Base-by-base conservation (phyloP, 2,113 vertebrate genomes). In the Hiodon alosoides region DNA sequence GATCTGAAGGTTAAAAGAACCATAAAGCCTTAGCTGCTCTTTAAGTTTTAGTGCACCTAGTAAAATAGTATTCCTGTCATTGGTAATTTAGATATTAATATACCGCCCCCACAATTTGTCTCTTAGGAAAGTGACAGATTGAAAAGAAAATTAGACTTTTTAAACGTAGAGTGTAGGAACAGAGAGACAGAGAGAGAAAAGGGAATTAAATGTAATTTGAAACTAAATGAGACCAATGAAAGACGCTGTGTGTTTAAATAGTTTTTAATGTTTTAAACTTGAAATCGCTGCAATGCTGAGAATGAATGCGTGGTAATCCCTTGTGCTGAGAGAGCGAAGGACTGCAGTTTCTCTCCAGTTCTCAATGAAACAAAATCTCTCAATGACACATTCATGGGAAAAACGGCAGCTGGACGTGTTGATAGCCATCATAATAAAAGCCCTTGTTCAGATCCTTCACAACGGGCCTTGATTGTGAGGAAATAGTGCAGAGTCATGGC, bases 121-220 rank as follows among this genome's bases (percentile, higher is more conserved):
- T 58, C 78, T 55, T 83, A 58, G 82, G 81, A 84, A 72, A 75
- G 74, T 67, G 76, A 80, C 80, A 81, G 80, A 73, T 83, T 77
- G 79, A 83, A 73, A 72, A 78, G 83, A 82, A 84, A 87, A 87
- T 85, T 81, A 81, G 84, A 66, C 76, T 69, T 82, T 77, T 81
- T 89, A 86, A 87, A 87, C 87, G 87, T 86, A 84, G 79, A 80
- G 83, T 76, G 77, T 80, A 60, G 77, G 81, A 83, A 61, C 81
- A 85, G 66, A 78, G 79, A 79, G 77, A 80, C 79, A 81, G 83
- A 78, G 79, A 80, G 69, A 65, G 52, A 65, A 78, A 79, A 77
- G 11, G 3, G 9, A 68, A 68, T 72, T 80, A 80, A 76, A 81
- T 80, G 81, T 81, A 83, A 77, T 77, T 85, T 76, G 73, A 72